Conservation (phyloP, 2,113 vertebrate genomes). For the Oryzias celebensis region DNA sequence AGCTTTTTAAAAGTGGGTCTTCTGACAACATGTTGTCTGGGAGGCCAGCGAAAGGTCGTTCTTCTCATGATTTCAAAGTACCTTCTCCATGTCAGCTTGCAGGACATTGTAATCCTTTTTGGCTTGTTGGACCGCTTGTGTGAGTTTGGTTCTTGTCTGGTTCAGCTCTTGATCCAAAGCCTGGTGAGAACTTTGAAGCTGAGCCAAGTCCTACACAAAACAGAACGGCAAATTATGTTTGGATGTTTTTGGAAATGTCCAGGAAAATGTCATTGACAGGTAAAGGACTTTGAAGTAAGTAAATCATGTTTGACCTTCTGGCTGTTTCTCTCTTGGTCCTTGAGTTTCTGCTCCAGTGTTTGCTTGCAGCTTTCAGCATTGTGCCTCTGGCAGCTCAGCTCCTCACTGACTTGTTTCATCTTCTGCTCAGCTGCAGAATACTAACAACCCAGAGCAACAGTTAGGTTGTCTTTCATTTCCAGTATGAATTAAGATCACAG, state of each 20-base stretch:
- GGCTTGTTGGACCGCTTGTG: slow-evolving; percentile 86
- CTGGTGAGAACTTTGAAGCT: slow-evolving; percentile 80
- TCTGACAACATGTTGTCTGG: too few relatives aligned
- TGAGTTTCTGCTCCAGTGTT: slow-evolving; percentile 87
- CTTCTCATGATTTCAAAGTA: slow-evolving; percentile 49
- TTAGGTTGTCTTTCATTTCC: neutral
- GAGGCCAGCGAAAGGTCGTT: neutral
- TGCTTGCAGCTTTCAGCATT: slow-evolving; percentile 83
- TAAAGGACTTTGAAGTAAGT: too few relatives aligned
- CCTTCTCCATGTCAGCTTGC: slow-evolving; percentile 85
- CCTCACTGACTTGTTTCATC: slow-evolving; percentile 86
- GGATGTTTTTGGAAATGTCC: too few relatives aligned
- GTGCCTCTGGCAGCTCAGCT: slow-evolving; percentile 89
- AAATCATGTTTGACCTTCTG: slow-evolving; percentile 80
- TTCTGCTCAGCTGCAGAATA: slow-evolving; percentile 82
- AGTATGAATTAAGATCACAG: too few relatives aligned
- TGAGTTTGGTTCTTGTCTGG: slow-evolving; percentile 80
- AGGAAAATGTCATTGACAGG: too few relatives aligned
- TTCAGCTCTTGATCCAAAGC: slow-evolving; percentile 80
- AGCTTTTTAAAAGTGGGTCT: too few relatives aligned
- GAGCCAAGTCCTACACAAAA: slow-evolving; percentile 78
- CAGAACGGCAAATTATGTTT: too few relatives aligned
- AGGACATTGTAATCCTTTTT: slow-evolving; percentile 78
- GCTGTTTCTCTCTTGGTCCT: slow-evolving; percentile 84
- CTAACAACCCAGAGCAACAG: slow-evolving; percentile 56